Evolutionary conservation across 2,888 invertebrate species (phyloP).

Genomic region (Leptinotarsa haldemani): DNA sequence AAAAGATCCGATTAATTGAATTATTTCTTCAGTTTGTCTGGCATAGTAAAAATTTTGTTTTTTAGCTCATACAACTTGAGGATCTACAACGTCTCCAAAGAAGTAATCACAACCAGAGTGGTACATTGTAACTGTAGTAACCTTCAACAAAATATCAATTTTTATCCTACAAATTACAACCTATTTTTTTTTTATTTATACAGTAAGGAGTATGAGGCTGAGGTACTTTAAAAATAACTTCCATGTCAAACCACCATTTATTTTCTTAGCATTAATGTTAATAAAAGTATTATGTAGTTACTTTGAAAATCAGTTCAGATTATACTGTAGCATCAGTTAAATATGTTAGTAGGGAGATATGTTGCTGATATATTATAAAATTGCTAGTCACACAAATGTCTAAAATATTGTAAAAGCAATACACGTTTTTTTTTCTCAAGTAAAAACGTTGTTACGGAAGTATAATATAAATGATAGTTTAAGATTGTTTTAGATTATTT

Average conservation of each 20-base stretch:
- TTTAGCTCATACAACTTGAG: constrained; percentile 77
- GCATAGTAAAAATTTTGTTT: constrained; percentile 42
- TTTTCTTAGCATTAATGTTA: background rate
- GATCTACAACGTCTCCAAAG: constrained; percentile 67
- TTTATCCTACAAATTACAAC: constrained; percentile 18
- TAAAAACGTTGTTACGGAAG: constrained; percentile 44
- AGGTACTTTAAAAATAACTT: constrained; percentile 32
- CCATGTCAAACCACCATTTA: background rate
- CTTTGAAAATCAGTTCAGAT: background rate
- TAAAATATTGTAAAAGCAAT: constrained; percentile 16
- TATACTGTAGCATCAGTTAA: background rate
- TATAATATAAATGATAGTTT: constrained; percentile 49
- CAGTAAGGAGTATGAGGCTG: constrained; percentile 42
- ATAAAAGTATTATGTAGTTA: background rate
- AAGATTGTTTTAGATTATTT: constrained; percentile 59
- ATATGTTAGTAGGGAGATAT: background rate
- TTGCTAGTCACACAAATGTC: constrained; percentile 15
- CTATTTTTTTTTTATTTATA: constrained; percentile 31
- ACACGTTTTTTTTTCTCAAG: constrained; percentile 43
- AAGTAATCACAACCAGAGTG: constrained; percentile 56
- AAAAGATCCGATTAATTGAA: too few species aligned
- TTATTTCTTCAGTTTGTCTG: too few species aligned
- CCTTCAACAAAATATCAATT: constrained; percentile 23
- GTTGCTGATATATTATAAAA: background rate
- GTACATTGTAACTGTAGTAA: constrained; percentile 58